Base-by-base conservation (phyloP, 2,113 vertebrate genomes). In the Grallaria varia region DNA sequence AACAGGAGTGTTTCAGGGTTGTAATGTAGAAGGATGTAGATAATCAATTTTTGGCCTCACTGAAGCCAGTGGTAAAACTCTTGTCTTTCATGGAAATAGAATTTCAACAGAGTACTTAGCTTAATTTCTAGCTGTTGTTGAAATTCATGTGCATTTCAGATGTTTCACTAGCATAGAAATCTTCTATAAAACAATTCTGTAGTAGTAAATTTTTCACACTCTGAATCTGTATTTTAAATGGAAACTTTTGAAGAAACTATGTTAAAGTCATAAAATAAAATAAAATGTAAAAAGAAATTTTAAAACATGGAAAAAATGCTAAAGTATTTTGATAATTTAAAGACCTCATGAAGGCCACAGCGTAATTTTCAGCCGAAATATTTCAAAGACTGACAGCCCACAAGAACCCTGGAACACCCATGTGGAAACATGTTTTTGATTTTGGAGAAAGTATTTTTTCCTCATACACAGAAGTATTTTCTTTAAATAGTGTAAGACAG, bases 381-480 rank as follows among this genome's bases (percentile, higher is more conserved):
- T 92, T 93, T 97, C 84, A 95, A 75, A 89, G 97, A 89, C 69
- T 89, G 68, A 52, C 96, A 96, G 89, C 79, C 77, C 75, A 95
- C 83, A 97, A 79, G 89, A 96, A 67, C 73, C 76, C 64, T 84
- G 91, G 97, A 97, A 97, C 96, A 98, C 97, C 97, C 97, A 97
- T 83, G 75, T 87, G 84, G 95, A 98, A 97, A 96, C 63, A 95
- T 96, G 97, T 90, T 98, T 97, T 97, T 92, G 71, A 97, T 94
- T 98, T 97, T 95, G 77, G 71, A 97, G 86, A 96, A 97, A 98
- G 97, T 97, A 95, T 90, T 90, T 96, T 96, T 97, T 95, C 76
- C 88, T 69, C 47, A 40, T n/a, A 52, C 68, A 91, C 19, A 78
- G 73, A 96, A 94, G 58, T 92, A 77, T 67, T 80, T 92, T 78